Evolutionary conservation across 2,888 invertebrate species (phyloP), one percentile per base, ranked within the genome.

Genomic region (Heliconius ismenius): DNA sequence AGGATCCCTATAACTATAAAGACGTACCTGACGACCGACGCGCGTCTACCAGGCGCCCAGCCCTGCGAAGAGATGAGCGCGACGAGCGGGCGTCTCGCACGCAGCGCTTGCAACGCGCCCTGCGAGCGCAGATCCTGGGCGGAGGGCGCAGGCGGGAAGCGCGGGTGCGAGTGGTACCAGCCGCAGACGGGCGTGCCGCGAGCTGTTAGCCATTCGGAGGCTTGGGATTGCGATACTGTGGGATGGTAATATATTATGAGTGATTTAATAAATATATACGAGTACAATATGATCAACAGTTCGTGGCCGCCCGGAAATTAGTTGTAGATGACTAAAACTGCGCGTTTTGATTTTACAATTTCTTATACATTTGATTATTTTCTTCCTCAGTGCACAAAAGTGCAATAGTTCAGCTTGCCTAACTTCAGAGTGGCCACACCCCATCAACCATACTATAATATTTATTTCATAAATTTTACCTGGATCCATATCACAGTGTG

Each of bases 101-200:
- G 86, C 67, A 93, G 63, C 62, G 93, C 60, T 86, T 88, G 85
- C 77, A 95, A 91, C 39, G 95, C 94, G 54, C 93, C 90, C 89
- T 97, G 97, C 60, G 96, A 95, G 83, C 93, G 93, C 80, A 97
- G 92, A 90, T 97, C 97, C 82, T 95, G 95, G 26, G 95, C 92
- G 0, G 97, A 97, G 0, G 97, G 97, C 84, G 96, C 95, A 0
- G 96, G 95, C 6, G 95, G 94, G 91, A 97, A 97, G 36, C 92
- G 90, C 3, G 97, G 97, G 92, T 97, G 97, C 43, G 97, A 97
- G 93, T 97, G 97, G 90, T 96, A 97, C 97, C 97, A 97, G 36
- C 96, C 97, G 77, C 96, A 93, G 75, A 96, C 95, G 28, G 90
- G 85, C 82, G 90, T 86, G 4, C 95, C 95, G 26, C 86, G 86